Conservation (phyloP, 1,140 invertebrate species). For the Lithobius niger region DNA sequence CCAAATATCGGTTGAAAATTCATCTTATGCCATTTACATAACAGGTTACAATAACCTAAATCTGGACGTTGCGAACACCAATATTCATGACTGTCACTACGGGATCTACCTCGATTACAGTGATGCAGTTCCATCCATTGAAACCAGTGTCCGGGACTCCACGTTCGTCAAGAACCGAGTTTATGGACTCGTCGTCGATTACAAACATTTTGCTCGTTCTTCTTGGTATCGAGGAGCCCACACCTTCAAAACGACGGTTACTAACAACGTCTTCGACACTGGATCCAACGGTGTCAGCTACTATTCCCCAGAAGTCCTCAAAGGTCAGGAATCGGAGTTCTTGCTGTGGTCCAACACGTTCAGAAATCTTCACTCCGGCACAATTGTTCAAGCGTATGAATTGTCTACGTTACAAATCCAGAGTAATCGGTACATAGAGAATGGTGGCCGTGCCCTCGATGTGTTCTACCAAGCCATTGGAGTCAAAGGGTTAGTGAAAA, state of each 20-base stretch:
- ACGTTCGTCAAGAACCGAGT: background rate
- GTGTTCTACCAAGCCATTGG: background rate
- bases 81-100: background rate
- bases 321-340: background rate
- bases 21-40: background rate
- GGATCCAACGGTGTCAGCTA: background rate
- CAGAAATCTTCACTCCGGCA: background rate
- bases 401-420: background rate
- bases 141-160: background rate
- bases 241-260: background rate
- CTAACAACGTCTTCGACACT: background rate
- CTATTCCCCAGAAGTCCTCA: background rate
- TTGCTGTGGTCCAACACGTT: background rate
- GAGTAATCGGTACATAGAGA: background rate
- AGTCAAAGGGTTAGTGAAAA: background rate
- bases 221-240: background rate
- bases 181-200: background rate
- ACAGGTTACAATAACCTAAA: background rate
- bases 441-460: background rate
- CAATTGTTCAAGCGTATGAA: background rate
- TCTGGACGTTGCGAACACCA: background rate
- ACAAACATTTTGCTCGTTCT: background rate
- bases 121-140: background rate
- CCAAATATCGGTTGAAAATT: background rate
- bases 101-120: background rate